These are phyloP conservation scores for Molossus alvarezi DNA, from an alignment of 2,797 vertebrate species.

Conservation along the genomic window DNA sequence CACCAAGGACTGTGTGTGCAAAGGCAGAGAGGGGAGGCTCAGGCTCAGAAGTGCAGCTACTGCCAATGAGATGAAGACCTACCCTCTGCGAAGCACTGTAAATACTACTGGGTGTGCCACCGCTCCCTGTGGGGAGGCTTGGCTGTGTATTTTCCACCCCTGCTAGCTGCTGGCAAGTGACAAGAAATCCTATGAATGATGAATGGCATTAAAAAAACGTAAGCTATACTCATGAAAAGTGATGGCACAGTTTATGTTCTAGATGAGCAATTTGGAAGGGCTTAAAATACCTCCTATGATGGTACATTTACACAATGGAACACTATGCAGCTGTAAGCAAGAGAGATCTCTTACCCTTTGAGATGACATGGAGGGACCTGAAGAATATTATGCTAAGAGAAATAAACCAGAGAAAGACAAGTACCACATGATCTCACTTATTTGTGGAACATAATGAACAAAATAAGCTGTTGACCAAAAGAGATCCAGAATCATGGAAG, in stretches of 20 bases:
- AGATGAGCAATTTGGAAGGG: constrained; percentile 3
- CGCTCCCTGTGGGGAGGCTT: neutral
- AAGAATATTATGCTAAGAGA: no score
- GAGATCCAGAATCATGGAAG: no score
- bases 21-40: constrained; percentile 78
- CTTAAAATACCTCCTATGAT: constrained; percentile 33
- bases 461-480: no score
- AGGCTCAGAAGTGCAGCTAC: constrained; percentile 78
- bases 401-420: no score
- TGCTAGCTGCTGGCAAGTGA: neutral
- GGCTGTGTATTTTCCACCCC: neutral
- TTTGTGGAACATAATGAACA: no score
- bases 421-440: no score
- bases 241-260: neutral
- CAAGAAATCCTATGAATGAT: constrained; percentile 74
- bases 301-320: no score
- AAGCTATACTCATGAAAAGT: neutral
- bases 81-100: fast-evolving
- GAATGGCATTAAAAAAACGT: neutral
- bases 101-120: neutral
- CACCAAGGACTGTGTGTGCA: constrained; percentile 95
- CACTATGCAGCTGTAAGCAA: no score
- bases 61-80: constrained; percentile 69
- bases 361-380: no score
- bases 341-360: no score